Evolutionary conservation across 2,888 invertebrate genomes (phyloP).

Genomic region (Sphaerophoria rueppellii): DNA sequence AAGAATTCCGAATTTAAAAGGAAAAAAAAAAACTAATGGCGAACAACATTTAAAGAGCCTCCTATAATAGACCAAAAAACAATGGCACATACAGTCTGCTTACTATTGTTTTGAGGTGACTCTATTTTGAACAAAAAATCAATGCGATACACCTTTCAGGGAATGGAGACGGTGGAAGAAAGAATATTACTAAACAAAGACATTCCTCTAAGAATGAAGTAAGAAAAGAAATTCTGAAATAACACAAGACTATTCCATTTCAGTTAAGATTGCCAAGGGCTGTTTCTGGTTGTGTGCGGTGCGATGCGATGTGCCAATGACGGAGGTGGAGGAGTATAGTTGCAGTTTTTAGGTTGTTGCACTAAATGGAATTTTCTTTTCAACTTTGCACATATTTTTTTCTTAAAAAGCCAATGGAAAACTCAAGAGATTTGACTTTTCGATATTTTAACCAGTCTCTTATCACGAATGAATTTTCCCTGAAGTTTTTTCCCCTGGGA

Average conservation of each 20-base stretch:
- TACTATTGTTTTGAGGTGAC: conserved; percentile 11
- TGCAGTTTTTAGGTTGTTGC: conserved; percentile 32
- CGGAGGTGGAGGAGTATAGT: neutral
- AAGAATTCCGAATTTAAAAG: neutral
- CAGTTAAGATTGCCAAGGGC: conserved; percentile 56
- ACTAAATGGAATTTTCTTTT: conserved; percentile 45
- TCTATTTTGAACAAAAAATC: conserved; percentile 2
- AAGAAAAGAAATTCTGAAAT: neutral
- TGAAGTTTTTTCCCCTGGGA: too few species aligned
- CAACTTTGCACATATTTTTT: conserved; percentile 38
- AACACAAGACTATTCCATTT: conserved; percentile 5
- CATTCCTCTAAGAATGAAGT: neutral
- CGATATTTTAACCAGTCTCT: too few species aligned
- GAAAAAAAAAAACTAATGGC: conserved; percentile 24
- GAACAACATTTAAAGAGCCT: conserved; percentile 6
- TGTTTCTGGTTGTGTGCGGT: conserved; percentile 17
- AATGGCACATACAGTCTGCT: conserved; percentile 37
- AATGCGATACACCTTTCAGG: conserved; percentile 25
- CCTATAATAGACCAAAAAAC: conserved; percentile 44
- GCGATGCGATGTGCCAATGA: too few species aligned
- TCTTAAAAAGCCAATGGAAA: neutral
- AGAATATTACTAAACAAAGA: conserved; percentile 12
- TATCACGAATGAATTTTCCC: too few species aligned
- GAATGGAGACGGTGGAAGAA: conserved; percentile 8
- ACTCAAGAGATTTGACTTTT: neutral